Percentiles rank a stretch among this genome's conserved stretches.
Conservation (phyloP, 2,888 invertebrate genomes). For the Sphaerophoria rueppellii region DNA sequence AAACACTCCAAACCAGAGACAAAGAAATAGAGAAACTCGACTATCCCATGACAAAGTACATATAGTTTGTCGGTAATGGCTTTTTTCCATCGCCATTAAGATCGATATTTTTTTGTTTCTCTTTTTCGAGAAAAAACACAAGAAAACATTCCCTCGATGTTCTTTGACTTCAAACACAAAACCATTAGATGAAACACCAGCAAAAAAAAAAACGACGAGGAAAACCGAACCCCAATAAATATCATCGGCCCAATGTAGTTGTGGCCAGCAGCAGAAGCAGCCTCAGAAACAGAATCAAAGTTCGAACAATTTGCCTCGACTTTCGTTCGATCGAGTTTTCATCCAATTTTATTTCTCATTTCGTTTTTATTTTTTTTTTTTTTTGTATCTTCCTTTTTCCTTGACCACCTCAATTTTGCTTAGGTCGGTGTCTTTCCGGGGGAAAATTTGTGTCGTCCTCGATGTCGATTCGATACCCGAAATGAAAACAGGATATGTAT, state of each 20-base stretch:
- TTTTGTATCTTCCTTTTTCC: background rate
- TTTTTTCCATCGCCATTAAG: conserved; percentile 3
- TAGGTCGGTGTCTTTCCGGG: conserved; percentile 29
- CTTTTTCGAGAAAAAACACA: background rate
- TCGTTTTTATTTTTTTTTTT: background rate
- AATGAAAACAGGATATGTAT: conserved; percentile 72
- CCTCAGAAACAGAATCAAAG: conserved; percentile 45
- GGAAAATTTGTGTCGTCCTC: conserved; percentile 39
- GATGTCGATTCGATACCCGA: conserved; percentile 52
- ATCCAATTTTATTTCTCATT: conserved; percentile 48
- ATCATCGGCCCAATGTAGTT: conserved; percentile 20
- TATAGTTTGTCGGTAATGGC: conserved; percentile 8
- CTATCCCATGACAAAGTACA: background rate
- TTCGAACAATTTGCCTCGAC: background rate
- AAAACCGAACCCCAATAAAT: conserved; percentile 48
- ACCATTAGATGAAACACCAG: conserved; percentile 13
- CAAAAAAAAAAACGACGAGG: conserved; percentile 2
- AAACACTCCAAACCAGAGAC: conserved; percentile 1
- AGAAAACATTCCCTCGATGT: conserved; percentile 39
- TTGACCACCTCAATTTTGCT: conserved; percentile 26
- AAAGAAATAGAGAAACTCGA: background rate
- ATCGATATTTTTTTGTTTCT: conserved; percentile 18
- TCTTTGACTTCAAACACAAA: conserved; percentile 43
- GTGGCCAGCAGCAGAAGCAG: conserved; percentile 9
- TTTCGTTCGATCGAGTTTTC: conserved; percentile 10